Evolutionary conservation across 2,113 vertebrate species (phyloP), one percentile per base, ranked within the genome.

Genomic region (Camarhynchus parvulus): DNA sequence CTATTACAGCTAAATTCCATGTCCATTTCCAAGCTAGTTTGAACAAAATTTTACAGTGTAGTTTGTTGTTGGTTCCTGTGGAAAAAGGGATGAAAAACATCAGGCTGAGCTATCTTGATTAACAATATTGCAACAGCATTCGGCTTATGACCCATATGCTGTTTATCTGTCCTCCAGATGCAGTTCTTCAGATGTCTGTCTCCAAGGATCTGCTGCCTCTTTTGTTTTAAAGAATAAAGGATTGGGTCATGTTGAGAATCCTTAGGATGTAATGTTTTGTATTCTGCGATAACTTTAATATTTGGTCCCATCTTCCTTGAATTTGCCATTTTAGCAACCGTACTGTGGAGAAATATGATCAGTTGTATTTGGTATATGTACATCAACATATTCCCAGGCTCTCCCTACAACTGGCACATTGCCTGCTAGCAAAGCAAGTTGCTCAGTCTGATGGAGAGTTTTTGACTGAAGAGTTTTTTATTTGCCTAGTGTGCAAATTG

Each of bases 1-100:
- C 93, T 63, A 74, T 96, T 95, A 92, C 77, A 77, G 81, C 47
- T 94, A 68, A 86, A 97, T 93, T 92, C 70, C 7, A 5, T 56
- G 28, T 80, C 92, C 80, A 41, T 81, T 91, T 53, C 89, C 89
- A 11, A 37, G 58, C 61, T 90, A 20, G 84, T 95, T 64, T 92
- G 89, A 93, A 83, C 23, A 50, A 53, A 80, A 76, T 80, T 84
- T 76, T 55, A 53, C 9, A 13, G 35, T 61, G 30, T 28, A 72
- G 5, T 82, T 92, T 53, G 67, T 90, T 64, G 58, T 35, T 89
- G 41, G 9, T 73, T 93, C 47, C 67, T 37, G 4, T 53, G 46
- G 44, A 67, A 82, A 81, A 87, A 76, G 8, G 13, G 56, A 75
- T 61, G 50, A 46, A 73, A 91, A 76, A 44, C 46, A 42, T 64